These are phyloP conservation scores for Tenthredo notha DNA, from an alignment of 2,888 invertebrate species.

Conservation along the genomic window DNA sequence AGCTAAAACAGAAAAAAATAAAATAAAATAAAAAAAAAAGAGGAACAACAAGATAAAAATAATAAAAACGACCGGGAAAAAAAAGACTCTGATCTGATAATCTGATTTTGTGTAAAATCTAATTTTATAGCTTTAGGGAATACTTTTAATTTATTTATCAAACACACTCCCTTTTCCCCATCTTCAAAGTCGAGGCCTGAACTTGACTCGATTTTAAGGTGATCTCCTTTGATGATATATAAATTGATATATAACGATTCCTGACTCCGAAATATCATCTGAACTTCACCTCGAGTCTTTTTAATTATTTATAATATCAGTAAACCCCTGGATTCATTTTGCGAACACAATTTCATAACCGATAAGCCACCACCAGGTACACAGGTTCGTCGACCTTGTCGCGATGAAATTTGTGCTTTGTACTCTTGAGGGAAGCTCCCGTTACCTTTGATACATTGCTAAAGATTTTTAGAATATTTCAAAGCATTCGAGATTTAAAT, in stretches of 20 bases:
- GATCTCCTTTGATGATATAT: slow-evolving; percentile 18
- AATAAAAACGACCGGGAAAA: not conserved
- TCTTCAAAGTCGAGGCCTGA: slow-evolving; percentile 17
- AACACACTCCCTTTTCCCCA: not conserved
- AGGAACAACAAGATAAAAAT: not conserved
- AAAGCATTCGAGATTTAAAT: not conserved
- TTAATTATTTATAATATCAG: slow-evolving; percentile 1
- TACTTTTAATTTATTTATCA: slow-evolving; percentile 31
- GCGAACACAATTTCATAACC: not conserved
- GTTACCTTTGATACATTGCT: not conserved
- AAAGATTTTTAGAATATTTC: not conserved
- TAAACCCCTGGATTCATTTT: not conserved
- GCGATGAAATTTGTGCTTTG: not conserved
- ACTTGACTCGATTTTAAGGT: slow-evolving; percentile 2
- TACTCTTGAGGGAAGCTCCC: not conserved
- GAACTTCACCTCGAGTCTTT: slow-evolving; percentile 12
- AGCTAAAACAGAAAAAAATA: not conserved
- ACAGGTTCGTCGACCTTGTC: not conserved
- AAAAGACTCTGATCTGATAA: slow-evolving; percentile 2
- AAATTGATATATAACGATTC: slow-evolving; percentile 22
- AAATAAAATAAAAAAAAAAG: not conserved
- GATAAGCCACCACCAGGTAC: not conserved
- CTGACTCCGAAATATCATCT: slow-evolving; percentile 14
- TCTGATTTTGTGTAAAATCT: not conserved
- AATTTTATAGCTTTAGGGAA: not conserved